Evolutionary conservation across 2,888 invertebrate species (phyloP).

Genomic region (Eupithecia abbreviata): DNA sequence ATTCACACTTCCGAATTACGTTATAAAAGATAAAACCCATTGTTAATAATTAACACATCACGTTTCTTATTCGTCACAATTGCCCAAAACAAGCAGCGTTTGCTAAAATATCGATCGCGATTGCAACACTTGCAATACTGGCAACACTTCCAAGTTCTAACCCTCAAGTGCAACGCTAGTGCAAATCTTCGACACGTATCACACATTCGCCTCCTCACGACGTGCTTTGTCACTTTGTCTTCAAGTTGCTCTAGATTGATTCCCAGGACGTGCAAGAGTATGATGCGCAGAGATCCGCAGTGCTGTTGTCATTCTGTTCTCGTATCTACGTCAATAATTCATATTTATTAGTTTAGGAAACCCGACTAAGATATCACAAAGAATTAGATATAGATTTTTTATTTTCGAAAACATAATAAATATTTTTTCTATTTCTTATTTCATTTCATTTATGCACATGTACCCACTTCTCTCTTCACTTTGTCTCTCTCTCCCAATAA

Average conservation of each 20-base stretch:
- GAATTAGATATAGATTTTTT: too few relatives aligned
- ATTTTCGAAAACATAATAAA: too few relatives aligned
- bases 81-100: not conserved
- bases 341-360: not conserved
- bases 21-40: too few relatives aligned
- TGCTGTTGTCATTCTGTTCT: not conserved
- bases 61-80: not conserved
- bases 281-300: not conserved
- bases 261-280: not conserved
- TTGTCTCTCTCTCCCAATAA: too few relatives aligned
- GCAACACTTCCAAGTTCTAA: not conserved
- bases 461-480: too few relatives aligned
- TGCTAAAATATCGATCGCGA: not conserved
- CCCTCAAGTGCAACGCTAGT: not conserved
- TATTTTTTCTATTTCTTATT: too few relatives aligned
- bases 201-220: not conserved
- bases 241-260: not conserved
- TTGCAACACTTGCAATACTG: not conserved
- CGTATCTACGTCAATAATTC: not conserved
- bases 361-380: not conserved
- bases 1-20: too few relatives aligned
- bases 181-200: slow-evolving; percentile 8
- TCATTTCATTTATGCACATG: too few relatives aligned
- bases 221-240: slow-evolving; percentile 3
- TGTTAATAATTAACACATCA: not conserved